These are phyloP conservation scores for Synergus laeviventris DNA, from an alignment of 2,888 invertebrate genomes.

Conservation along the genomic window DNA sequence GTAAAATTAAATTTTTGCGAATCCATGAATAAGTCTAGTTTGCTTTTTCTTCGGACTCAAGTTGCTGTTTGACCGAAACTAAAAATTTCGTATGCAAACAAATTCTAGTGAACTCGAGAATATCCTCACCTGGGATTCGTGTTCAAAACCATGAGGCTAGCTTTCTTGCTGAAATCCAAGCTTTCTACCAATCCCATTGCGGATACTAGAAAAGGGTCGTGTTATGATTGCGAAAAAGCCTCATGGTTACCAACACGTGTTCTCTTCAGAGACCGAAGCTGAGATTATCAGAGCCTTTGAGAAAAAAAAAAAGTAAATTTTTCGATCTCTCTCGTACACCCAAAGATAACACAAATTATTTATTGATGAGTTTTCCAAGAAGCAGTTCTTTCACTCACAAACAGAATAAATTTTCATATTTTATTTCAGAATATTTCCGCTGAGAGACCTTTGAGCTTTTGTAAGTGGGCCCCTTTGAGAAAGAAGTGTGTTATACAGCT, in stretches of 20 bases:
- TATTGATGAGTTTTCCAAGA: slow-evolving; percentile 28
- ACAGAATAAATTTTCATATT: slow-evolving; percentile 36
- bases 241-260: slow-evolving; percentile 34
- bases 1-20: neutral
- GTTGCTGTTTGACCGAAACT: slow-evolving; percentile 34
- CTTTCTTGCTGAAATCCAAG: slow-evolving; percentile 26
- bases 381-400: slow-evolving; percentile 20
- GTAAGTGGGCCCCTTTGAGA: neutral
- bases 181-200: slow-evolving; percentile 31
- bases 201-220: slow-evolving; percentile 21
- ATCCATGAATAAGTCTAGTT: neutral
- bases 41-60: slow-evolving; percentile 8
- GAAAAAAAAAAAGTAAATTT: slow-evolving; percentile 27
- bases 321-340: neutral
- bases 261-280: slow-evolving; percentile 37
- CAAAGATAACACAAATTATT: slow-evolving; percentile 25
- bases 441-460: neutral
- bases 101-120: slow-evolving; percentile 35
- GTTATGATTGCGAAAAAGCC: slow-evolving; percentile 38
- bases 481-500: slow-evolving; percentile 9
- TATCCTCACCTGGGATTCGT: slow-evolving; percentile 32
- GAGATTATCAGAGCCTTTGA: slow-evolving; percentile 38
- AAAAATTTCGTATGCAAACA: slow-evolving; percentile 35
- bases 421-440: slow-evolving; percentile 16
- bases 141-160: slow-evolving; percentile 33